phyloP scores from a whole-genome alignment of 1,140 invertebrate species.

The Phenacoccus solenopsis region DNA sequence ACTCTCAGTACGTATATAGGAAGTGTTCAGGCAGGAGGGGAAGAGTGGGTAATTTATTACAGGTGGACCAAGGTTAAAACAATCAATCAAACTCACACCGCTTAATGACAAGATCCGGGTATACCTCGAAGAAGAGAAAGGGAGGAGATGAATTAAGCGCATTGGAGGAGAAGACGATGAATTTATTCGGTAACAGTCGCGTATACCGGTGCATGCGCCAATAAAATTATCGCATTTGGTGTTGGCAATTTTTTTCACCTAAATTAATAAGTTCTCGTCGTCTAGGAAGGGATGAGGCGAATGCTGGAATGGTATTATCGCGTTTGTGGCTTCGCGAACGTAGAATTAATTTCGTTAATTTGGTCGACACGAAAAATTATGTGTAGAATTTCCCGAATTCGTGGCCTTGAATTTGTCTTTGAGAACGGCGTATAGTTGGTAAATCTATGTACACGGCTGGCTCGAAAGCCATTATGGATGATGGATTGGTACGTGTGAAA shows the following conservation, averaged over 20 bases:
- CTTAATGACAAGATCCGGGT: slow-evolving; percentile 14
- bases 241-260: no score
- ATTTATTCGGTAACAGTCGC: background rate
- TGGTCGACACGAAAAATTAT: background rate
- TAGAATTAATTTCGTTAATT: no score
- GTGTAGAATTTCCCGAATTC: background rate
- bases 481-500: no score
- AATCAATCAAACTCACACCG: slow-evolving; percentile 13
- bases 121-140: background rate
- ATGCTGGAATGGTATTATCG: no score
- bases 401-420: background rate
- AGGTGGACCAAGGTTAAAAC: slow-evolving; percentile 10
- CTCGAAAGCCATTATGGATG: no score
- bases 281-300: no score
- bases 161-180: background rate
- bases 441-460: no score
- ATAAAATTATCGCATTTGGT: no score
- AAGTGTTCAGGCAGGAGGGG: background rate
- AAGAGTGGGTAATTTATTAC: slow-evolving; percentile 11
- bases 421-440: background rate
- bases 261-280: no score
- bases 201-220: background rate
- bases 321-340: no score
- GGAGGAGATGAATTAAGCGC: slow-evolving; percentile 5
- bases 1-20: background rate